phyloP scores from a whole-genome alignment of 2,888 invertebrate species.

The Stenichneumon culpator region DNA sequence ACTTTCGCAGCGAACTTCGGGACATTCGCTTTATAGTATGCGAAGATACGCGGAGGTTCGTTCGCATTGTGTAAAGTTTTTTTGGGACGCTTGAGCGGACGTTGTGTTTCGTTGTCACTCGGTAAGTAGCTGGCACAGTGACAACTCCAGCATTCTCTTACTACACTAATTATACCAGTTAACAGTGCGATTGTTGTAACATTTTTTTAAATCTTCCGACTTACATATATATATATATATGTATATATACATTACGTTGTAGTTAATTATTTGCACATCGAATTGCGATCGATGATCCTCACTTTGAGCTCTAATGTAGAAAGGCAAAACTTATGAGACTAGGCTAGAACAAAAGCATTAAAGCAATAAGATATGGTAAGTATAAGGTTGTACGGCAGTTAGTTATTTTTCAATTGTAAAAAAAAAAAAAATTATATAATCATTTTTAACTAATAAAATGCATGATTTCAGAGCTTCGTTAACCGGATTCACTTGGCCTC shows the following conservation, averaged over 20 bases:
- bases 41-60: neutral
- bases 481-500: neutral
- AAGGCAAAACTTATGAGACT: neutral
- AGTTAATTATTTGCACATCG: neutral
- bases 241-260: neutral
- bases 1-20: neutral
- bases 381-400: conserved; percentile 62
- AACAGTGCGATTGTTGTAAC: neutral
- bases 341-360: neutral
- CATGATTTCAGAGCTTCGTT: conserved; percentile 23
- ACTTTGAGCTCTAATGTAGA: neutral
- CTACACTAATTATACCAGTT: neutral
- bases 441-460: neutral
- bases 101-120: conserved; percentile 50
- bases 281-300: neutral
- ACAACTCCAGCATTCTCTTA: conserved; percentile 11
- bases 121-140: conserved; percentile 61
- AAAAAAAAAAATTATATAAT: neutral
- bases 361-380: conserved; percentile 52
- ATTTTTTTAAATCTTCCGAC: neutral
- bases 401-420: neutral
- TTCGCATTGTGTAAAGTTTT: conserved; percentile 7
- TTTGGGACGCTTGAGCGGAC: conserved; percentile 13
- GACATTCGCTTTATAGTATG: conserved; percentile 5
- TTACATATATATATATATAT: neutral